Evolutionary conservation across 2,113 vertebrate species (phyloP).

Genomic region (Psammodynastes pulverulentus): DNA sequence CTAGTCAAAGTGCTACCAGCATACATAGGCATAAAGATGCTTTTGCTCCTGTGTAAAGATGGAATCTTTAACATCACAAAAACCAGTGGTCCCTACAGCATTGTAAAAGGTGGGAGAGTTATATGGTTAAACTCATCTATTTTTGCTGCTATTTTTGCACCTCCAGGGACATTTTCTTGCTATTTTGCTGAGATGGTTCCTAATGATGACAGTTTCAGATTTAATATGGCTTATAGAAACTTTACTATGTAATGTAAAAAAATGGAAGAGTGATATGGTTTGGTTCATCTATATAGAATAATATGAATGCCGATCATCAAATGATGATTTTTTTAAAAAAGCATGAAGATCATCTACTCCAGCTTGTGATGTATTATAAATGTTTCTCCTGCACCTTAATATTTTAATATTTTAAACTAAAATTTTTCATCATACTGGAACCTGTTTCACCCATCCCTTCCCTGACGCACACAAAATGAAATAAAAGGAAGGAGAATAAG

Average conservation of each 20-base stretch:
- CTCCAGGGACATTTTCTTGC: not conserved
- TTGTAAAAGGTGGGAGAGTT: rapidly evolving
- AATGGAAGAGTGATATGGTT: not conserved
- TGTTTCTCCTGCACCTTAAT: not conserved
- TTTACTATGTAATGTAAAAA: too few relatives aligned
- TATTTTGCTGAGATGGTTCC: not conserved
- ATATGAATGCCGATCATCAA: not conserved
- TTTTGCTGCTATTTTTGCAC: conserved; percentile 17
- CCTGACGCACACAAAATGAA: not conserved
- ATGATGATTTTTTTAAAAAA: not conserved
- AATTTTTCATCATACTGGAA: not conserved
- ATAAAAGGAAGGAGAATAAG: not conserved
- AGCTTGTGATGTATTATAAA: not conserved
- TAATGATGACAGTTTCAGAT: not conserved
- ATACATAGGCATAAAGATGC: not conserved
- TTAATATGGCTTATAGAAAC: not conserved
- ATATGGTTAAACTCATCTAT: not conserved
- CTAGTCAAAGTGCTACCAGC: not conserved
- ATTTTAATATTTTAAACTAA: not conserved
- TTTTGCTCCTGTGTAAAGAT: not conserved
- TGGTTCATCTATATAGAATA: not conserved
- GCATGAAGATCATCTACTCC: not conserved
- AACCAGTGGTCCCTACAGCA: not conserved
- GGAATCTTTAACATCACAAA: conserved; percentile 22
- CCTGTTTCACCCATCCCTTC: not conserved